Base-by-base conservation (phyloP, 2,797 vertebrate species). In the Brachyrhaphis roseni region DNA sequence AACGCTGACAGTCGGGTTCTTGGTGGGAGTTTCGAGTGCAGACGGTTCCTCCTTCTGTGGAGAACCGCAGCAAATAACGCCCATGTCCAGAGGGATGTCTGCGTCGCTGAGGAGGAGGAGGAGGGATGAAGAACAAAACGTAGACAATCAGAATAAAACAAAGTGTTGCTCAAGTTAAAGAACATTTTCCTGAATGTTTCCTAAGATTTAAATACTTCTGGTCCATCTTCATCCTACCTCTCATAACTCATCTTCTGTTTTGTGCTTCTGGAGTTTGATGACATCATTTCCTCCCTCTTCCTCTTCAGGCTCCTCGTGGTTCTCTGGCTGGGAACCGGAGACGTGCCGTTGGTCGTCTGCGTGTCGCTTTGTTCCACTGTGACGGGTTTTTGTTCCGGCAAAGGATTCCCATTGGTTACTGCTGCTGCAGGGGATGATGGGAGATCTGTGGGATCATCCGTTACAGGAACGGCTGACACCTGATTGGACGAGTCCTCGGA, bases 1-100 rank as follows among this genome's bases (percentile, higher is more conserved):
- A 0, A 95, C 96, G 88, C 96, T 97, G 94, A 92, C 96, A 89
- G 96, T 96, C 81, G 94, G 81, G 39, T 92, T 92, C 70, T 92
- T 92, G 26, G 82, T 89, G 0, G 96, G 96, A 4, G 95, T 95
- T 74, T 96, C 92, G 0, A 91, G 92, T 15, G 90, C 85, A 0
- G 92, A 92, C 8, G 93, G 95, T 78, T 95, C 93, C 0, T 90
- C 92, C 23, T 74, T 84, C 8, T 78, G 82, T 0, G 93, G 93
- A 59, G 94, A 89, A 23, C 34, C 89, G 79, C 84, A 87, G 89
- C 36, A 82, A 1, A 80, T 75, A 43, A 94, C 93, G 0, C 84
- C 92, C 92, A 94, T 93, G 41, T 95, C 95, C 91, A 94, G 91
- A 51, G 93, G 78, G 75, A 95, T 88, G 1, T 95, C 94, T 0